phyloP scores from a whole-genome alignment of 2,113 vertebrate species.

The Nothoprocta pentlandii region DNA sequence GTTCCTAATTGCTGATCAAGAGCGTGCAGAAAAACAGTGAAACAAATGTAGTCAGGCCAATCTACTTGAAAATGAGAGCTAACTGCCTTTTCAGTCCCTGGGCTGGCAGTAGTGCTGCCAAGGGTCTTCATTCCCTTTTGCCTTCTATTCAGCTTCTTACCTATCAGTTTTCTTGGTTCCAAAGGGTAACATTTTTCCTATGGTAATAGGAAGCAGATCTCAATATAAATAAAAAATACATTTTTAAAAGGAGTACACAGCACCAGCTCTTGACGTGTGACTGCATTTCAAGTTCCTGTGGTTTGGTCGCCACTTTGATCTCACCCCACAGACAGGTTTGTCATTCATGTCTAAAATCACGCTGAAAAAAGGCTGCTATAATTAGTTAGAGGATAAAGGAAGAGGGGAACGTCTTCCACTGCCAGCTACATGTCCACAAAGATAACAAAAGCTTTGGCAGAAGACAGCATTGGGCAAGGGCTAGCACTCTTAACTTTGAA shows the following conservation, averaged over 20 bases:
- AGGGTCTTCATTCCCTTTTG: not conserved
- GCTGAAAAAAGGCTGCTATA: constrained; percentile 17
- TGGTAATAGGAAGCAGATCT: not conserved
- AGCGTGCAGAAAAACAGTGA: not conserved
- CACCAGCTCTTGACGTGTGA: not conserved
- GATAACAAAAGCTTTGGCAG: constrained; percentile 49
- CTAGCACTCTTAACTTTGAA: constrained; percentile 16
- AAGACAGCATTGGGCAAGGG: not conserved
- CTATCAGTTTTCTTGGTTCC: accelerated
- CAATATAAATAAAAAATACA: accelerated
- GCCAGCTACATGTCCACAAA: constrained; percentile 4
- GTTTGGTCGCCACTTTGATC: constrained; percentile 22
- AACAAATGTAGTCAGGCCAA: not conserved
- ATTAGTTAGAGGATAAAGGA: constrained; percentile 49
- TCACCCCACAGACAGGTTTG: not conserved
- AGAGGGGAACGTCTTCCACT: not conserved
- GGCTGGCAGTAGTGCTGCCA: not conserved
- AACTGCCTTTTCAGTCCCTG: not conserved
- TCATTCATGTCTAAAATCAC: constrained; percentile 42
- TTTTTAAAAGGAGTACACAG: not conserved
- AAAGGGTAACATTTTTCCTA: not conserved
- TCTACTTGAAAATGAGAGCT: not conserved
- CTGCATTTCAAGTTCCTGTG: not conserved
- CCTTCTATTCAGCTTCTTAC: not conserved
- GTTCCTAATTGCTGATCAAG: not conserved